phyloP scores from a whole-genome alignment of 2,113 vertebrate species.

The Poecile atricapillus region DNA sequence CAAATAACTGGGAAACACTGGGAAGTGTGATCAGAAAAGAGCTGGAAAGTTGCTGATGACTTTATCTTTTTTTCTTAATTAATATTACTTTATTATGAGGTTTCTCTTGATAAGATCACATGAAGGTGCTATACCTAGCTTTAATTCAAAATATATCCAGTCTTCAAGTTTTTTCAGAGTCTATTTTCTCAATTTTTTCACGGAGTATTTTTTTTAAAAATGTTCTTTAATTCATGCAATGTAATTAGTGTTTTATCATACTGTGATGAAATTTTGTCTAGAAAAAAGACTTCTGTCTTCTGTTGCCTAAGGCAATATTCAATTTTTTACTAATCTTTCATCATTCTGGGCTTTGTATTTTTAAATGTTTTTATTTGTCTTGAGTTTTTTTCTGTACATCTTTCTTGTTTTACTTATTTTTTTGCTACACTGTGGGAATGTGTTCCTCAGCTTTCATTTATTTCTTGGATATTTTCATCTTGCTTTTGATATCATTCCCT shows the following conservation, averaged over 20 bases:
- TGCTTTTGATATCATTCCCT: neutral
- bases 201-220: neutral
- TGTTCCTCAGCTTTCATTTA: neutral
- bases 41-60: neutral
- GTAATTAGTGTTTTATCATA: neutral
- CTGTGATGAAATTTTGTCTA: neutral
- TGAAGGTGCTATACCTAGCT: neutral
- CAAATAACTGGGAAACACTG: neutral
- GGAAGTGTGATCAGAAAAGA: neutral
- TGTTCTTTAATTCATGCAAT: neutral
- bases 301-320: neutral
- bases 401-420: neutral
- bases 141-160: neutral
- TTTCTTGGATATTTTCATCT: neutral
- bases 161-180: neutral
- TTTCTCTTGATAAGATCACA: neutral
- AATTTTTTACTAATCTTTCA: neutral
- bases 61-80: neutral
- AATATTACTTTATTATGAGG: neutral
- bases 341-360: neutral
- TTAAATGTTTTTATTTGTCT: neutral
- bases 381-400: neutral
- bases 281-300: neutral
- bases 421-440: neutral
- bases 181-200: neutral